A percentile compares a stretch with the other conserved stretches of the same genome.
These are phyloP conservation scores for Hydrochoerus hydrochaeris DNA, from an alignment of 2,113 vertebrate species.

Conservation along the genomic window DNA sequence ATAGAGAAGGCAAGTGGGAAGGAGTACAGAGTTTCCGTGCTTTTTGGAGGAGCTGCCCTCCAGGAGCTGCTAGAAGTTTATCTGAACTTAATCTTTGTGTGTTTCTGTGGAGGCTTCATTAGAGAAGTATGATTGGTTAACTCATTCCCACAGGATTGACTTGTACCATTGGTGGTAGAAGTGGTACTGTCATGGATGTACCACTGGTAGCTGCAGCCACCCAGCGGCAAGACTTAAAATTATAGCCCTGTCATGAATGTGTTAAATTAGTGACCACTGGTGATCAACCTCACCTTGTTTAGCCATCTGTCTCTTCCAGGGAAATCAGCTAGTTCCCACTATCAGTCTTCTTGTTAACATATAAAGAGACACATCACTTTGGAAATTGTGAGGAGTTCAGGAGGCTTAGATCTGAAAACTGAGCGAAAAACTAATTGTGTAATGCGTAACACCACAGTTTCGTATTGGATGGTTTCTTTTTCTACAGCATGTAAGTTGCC, in stretches of 20 bases:
- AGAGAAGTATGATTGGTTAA: not conserved
- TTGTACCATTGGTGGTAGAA: not conserved
- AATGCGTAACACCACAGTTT: not conserved
- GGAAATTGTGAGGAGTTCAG: not conserved
- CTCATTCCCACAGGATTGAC: not conserved
- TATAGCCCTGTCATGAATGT: not conserved
- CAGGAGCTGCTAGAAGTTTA: not conserved
- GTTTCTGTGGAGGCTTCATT: not conserved
- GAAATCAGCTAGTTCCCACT: not conserved
- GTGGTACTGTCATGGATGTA: not conserved
- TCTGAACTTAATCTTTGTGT: not conserved
- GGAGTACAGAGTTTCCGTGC: not conserved
- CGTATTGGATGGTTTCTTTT: constrained; percentile 14
- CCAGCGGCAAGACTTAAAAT: not conserved
- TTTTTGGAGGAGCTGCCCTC: not conserved
- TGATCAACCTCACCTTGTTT: not conserved
- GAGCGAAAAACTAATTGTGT: not conserved
- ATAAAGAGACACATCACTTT: not conserved
- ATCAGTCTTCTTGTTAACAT: not conserved
- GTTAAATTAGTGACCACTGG: not conserved
- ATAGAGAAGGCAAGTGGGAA: too few species aligned
- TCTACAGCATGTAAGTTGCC: not conserved
- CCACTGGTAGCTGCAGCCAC: not conserved
- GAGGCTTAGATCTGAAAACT: not conserved
- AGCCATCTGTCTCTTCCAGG: not conserved